These are phyloP conservation scores for Hypotaenidia philippensis DNA, from an alignment of 2,797 vertebrate genomes.

Conservation along the genomic window DNA sequence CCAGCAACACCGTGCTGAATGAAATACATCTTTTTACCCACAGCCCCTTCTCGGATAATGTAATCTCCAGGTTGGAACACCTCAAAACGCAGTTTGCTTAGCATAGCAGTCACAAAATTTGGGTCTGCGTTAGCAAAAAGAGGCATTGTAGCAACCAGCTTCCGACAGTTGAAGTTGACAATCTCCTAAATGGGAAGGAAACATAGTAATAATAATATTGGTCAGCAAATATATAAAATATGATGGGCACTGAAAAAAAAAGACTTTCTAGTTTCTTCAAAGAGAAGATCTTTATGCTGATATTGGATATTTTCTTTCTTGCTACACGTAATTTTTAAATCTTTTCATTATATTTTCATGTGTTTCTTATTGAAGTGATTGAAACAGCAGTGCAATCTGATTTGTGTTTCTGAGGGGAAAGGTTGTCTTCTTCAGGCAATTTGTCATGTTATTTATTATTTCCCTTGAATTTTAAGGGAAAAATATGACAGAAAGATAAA, in stretches of 20 bases:
- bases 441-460: not conserved
- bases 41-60: slow-evolving; percentile 96
- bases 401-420: not conserved
- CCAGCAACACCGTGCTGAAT: slow-evolving; percentile 97
- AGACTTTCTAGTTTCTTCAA: not conserved
- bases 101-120: slow-evolving; percentile 98
- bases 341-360: not conserved
- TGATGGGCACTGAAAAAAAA: not conserved
- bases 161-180: slow-evolving; percentile 97
- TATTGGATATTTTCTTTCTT: not conserved
- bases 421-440: not conserved
- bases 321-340: not conserved
- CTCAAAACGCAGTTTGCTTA: slow-evolving; percentile 96
- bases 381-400: not conserved
- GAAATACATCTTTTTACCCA: slow-evolving; percentile 99
- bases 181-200: slow-evolving; percentile 87
- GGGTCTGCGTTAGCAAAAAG: slow-evolving; percentile 97
- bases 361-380: not conserved
- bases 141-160: slow-evolving; percentile 97
- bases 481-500: not conserved
- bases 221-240: not conserved
- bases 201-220: not conserved
- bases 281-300: not conserved
- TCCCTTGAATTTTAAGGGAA: not conserved
- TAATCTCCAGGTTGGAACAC: slow-evolving; percentile 98